phyloP scores from a whole-genome alignment of 2,797 vertebrate genomes.

The Leptatherina wallacei region DNA sequence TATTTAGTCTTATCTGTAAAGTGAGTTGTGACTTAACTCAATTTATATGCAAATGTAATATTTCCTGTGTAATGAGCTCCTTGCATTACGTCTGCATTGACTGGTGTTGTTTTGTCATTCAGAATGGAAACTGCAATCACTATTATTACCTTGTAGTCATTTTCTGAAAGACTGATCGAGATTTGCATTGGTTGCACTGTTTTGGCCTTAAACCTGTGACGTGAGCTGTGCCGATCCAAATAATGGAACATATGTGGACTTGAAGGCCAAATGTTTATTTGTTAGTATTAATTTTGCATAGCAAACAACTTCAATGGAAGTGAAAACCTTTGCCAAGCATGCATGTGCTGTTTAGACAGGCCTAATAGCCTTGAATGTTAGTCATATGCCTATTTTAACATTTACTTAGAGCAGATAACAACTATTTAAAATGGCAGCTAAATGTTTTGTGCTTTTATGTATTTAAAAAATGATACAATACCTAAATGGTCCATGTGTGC shows the following conservation, averaged over 20 bases:
- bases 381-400: constrained; percentile 13
- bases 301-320: not conserved
- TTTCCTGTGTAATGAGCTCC: constrained; percentile 79
- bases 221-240: constrained; percentile 12
- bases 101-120: constrained; percentile 69
- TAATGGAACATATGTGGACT: constrained; percentile 32
- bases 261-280: constrained; percentile 23
- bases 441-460: not conserved
- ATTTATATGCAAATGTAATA: constrained; percentile 86
- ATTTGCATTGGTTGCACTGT: constrained; percentile 43
- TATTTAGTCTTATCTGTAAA: constrained; percentile 68
- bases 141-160: constrained; percentile 59
- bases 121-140: constrained; percentile 54
- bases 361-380: not conserved
- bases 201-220: constrained; percentile 28
- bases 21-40: constrained; percentile 76
- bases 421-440: not conserved
- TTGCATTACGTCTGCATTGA: constrained; percentile 71
- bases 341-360: constrained; percentile 1
- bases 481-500: constrained; percentile 38
- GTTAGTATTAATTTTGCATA: constrained; percentile 4
- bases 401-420: constrained; percentile 20
- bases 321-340: not conserved
- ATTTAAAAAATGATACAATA: constrained; percentile 27
- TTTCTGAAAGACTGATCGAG: constrained; percentile 38